phyloP scores from a whole-genome alignment of 2,888 invertebrate species.

The Morpho helenor region DNA sequence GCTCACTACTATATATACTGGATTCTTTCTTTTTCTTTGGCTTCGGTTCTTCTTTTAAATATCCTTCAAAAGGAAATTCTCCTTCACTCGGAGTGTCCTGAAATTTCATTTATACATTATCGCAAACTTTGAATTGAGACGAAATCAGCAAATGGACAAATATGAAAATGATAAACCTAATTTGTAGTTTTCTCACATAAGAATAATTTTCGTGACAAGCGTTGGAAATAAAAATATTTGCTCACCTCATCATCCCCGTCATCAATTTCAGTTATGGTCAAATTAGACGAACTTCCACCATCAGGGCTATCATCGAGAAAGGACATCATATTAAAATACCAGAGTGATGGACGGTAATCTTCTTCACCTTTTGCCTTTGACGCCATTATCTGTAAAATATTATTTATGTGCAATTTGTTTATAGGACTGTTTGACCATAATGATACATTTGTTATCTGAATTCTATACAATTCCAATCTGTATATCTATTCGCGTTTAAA shows the following conservation, averaged over 20 bases:
- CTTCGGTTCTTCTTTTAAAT: constrained; percentile 8
- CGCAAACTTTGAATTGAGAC: no score
- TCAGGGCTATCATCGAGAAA: constrained; percentile 15
- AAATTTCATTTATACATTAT: neutral
- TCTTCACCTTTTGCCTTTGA: constrained; percentile 15
- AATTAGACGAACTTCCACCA: neutral
- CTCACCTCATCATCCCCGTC: neutral
- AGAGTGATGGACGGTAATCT: constrained; percentile 30
- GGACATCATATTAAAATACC: constrained; percentile 35
- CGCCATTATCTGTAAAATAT: constrained; percentile 25
- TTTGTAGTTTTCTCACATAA: no score
- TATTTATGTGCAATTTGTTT: no score
- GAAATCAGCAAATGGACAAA: no score
- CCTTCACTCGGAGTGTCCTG: constrained; percentile 3
- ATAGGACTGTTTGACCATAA: neutral
- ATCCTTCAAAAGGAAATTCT: constrained; percentile 1
- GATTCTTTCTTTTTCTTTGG: constrained; percentile 7
- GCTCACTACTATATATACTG: no score
- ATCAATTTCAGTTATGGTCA: no score
- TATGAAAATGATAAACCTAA: no score
- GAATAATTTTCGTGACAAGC: no score
- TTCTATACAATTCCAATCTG: no score
- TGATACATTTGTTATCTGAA: no score
- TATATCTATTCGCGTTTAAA: no score
- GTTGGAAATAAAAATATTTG: neutral